Evolutionary conservation across 2,113 vertebrate genomes (phyloP), one percentile per base, ranked within the genome.

Genomic region (Deroptyus accipitrinus): DNA sequence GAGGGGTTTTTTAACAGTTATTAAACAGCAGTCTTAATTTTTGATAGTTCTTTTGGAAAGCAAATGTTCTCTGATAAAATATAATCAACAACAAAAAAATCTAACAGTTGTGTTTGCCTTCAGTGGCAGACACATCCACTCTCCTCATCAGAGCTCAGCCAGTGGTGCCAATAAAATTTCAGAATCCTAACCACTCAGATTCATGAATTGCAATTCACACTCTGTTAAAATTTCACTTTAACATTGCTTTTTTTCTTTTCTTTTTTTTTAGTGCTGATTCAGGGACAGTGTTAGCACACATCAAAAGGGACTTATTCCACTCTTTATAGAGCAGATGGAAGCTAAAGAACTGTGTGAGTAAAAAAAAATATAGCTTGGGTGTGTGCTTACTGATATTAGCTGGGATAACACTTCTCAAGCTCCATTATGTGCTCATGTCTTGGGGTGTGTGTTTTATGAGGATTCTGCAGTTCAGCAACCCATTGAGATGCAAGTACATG

Each of bases 241-340:
- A 79, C 74, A 72, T 68, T 70, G 10, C 9, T 48, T 15, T 25
- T 31, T 66, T 62, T 44, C 22, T 22, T 14, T n/a, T 59, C 23
- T 13, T 12, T 55, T 63, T 63, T 89, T 83, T 31, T 2, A 64
- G 69, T 67, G 27, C 31, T 73, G 44, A 88, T 92, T 37, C 42
- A 84, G 18, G 17, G 18, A 77, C 37, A 42, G 64, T 83, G 84
- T 85, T 93, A 96, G 81, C 23, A 85, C 42, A 90, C 80, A 96
- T 96, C 76, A 96, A 88, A 94, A 92, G 31, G 27, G 35, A 93
- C 90, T 92, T 94, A 82, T 95, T 95, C 78, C 61, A 79, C 2
- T 8, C 68, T 88, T 11, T 83, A 61, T 23, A 73, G 91, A 96
- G 86, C 95, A 97, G 95, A 94, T 96, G 95, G 95, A 66, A 95